A percentile compares a stretch with the other conserved stretches of the same genome.
phyloP scores from a whole-genome alignment of 2,113 vertebrate species.

The Theristicus caerulescens region DNA sequence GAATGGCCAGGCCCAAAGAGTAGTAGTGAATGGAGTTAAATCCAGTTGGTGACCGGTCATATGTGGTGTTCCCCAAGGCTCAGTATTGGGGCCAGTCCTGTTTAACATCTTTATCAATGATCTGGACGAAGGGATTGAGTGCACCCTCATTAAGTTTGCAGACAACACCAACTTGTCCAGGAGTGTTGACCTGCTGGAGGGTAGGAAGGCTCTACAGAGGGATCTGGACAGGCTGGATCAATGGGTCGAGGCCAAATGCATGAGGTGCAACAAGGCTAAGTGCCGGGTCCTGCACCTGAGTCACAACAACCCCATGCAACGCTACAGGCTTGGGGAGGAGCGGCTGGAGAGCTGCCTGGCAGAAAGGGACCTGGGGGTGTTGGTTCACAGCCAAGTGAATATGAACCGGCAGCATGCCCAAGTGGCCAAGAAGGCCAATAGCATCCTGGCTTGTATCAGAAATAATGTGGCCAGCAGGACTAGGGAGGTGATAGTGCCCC shows the following conservation, averaged over 20 bases:
- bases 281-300: not conserved
- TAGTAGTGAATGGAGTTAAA: not conserved
- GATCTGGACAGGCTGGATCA: not conserved
- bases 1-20: too few species aligned
- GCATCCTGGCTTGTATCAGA: too few species aligned
- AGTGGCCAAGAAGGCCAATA: too few species aligned
- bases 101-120: too few species aligned
- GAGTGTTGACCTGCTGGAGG: not conserved
- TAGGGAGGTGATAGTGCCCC: not conserved
- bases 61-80: not conserved
- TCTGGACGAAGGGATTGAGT: too few species aligned
- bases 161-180: accelerated
- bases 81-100: accelerated
- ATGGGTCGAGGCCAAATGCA: accelerated
- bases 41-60: accelerated
- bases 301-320: not conserved
- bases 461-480: not conserved
- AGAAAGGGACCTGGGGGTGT: not conserved
- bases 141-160: not conserved
- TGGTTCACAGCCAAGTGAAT: accelerated
- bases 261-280: not conserved
- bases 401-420: not conserved
- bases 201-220: not conserved
- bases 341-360: not conserved
- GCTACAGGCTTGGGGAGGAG: not conserved